phyloP scores from a whole-genome alignment of 1,140 invertebrate genomes.

The Gonatopus flavifemur region DNA sequence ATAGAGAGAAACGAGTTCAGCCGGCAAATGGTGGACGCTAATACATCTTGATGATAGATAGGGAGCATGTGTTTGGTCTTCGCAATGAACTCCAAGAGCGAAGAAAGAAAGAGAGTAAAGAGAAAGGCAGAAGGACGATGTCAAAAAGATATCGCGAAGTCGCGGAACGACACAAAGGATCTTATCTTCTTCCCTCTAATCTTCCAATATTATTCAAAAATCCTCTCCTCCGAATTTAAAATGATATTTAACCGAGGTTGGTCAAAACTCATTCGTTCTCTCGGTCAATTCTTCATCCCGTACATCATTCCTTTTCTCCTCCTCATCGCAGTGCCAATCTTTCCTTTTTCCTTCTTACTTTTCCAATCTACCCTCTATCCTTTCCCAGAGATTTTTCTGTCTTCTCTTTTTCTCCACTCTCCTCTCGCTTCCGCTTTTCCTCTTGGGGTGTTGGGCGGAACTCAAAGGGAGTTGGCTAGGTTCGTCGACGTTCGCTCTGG shows the following conservation, averaged over 20 bases:
- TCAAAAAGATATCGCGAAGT: no score
- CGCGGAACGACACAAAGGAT: no score
- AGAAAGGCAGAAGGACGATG: no score
- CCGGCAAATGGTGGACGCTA: slow-evolving; percentile 55
- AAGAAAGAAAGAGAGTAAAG: no score
- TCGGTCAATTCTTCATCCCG: no score
- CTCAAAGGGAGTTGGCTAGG: slow-evolving; percentile 28
- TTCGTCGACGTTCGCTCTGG: slow-evolving; percentile 34
- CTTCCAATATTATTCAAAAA: no score
- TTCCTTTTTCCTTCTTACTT: neutral
- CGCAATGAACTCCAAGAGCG: no score
- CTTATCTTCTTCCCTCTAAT: no score
- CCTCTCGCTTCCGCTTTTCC: neutral
- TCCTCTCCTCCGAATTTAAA: no score
- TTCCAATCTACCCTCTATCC: neutral
- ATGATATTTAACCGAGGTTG: no score
- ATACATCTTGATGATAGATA: slow-evolving; percentile 60
- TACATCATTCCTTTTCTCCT: slow-evolving; percentile 16
- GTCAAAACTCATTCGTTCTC: no score
- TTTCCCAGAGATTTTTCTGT: neutral
- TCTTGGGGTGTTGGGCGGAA: no score
- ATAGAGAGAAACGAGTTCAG: slow-evolving; percentile 47
- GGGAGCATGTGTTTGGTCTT: slow-evolving; percentile 56
- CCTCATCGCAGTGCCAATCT: neutral
- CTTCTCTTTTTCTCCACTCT: neutral